phyloP scores from a whole-genome alignment of 2,888 invertebrate genomes.

The Chymomyza procnemis region DNA sequence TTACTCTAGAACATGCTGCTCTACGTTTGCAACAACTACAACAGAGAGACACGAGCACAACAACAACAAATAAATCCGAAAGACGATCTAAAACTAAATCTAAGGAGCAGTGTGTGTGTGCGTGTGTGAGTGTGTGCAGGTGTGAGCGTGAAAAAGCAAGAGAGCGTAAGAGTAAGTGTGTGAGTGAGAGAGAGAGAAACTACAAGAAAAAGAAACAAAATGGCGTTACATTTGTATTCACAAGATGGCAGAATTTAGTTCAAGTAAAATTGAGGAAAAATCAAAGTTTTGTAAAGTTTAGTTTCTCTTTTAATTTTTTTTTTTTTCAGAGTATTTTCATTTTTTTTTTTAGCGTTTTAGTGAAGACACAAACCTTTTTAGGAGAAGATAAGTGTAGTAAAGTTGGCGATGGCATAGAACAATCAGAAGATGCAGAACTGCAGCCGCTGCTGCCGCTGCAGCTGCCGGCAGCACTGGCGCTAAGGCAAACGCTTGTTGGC shows the following conservation, averaged over 20 bases:
- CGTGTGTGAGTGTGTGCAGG: not conserved
- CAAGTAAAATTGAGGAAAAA: not conserved
- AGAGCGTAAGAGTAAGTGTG: not conserved
- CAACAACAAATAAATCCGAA: not conserved
- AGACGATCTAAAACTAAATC: not conserved
- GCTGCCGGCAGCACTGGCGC: conserved; percentile 55
- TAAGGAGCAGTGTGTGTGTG: not conserved
- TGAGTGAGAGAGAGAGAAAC: not conserved
- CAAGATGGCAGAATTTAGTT: conserved; percentile 30
- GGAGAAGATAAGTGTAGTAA: conserved; percentile 79
- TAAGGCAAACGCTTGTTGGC: conserved; percentile 23
- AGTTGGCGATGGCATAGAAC: conserved; percentile 79
- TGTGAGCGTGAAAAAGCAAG: not conserved
- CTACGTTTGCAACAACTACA: not conserved
- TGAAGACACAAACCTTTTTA: conserved; percentile 79
- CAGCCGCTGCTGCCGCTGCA: conserved; percentile 75
- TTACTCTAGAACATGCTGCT: not conserved
- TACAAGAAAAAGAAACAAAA: not conserved
- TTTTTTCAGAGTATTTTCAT: conserved; percentile 20
- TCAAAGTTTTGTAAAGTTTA: conserved; percentile 15
- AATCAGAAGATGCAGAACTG: conserved; percentile 79
- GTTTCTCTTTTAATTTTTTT: conserved; percentile 25
- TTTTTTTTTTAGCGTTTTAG: conserved; percentile 48
- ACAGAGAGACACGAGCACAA: not conserved
- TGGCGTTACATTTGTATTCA: conserved; percentile 2